Percentiles rank a stretch among this genome's conserved stretches.
Conservation (phyloP, 2,888 invertebrate genomes). For the Psylliodes chrysocephalus region DNA sequence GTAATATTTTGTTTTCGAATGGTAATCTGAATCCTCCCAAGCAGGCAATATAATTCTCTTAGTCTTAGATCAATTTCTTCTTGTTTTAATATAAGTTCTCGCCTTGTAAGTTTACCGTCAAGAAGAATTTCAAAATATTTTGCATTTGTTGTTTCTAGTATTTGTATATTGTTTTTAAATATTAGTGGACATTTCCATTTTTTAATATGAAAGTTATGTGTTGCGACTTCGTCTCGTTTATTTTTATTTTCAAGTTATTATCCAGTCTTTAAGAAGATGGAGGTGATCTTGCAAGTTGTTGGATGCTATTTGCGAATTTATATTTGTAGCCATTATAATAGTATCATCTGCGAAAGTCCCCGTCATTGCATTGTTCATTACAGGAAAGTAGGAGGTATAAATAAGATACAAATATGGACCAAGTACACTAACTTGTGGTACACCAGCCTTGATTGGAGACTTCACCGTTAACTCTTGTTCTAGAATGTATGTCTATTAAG, state of each 20-base stretch:
- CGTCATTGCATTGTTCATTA: neutral
- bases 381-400: neutral
- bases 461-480: too few species aligned
- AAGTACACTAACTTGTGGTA: too few species aligned
- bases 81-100: neutral
- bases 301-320: neutral
- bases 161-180: too few species aligned
- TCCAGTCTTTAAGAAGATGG: neutral
- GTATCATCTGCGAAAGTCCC: neutral
- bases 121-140: neutral
- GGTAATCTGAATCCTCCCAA: too few species aligned
- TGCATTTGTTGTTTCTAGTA: too few species aligned
- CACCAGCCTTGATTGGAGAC: too few species aligned
- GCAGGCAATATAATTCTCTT: neutral
- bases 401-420: neutral
- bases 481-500: too few species aligned
- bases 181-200: neutral
- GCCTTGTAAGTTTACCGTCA: neutral
- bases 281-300: too few species aligned
- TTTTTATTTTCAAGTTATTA: neutral
- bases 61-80: neutral
- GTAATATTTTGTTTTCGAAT: neutral
- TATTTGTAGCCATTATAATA: neutral
- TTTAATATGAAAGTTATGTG: neutral
- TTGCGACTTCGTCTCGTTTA: conserved; percentile 2